Conservation (phyloP, 2,113 vertebrate genomes). For the Scortum barcoo region DNA sequence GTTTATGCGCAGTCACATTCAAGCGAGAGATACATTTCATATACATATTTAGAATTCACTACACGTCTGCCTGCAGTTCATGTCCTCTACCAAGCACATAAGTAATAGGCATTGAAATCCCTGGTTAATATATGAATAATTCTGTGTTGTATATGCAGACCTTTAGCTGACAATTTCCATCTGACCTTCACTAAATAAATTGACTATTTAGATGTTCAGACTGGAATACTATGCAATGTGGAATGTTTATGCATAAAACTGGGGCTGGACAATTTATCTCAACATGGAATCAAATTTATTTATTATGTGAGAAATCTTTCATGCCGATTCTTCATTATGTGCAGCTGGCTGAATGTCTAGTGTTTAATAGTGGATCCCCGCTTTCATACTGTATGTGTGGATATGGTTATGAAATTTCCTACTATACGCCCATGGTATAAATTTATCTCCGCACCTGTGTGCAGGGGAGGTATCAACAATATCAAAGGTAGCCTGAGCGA, state of each 20-base stretch:
- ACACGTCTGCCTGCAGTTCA: constrained; percentile 23
- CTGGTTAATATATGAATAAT: constrained; percentile 64
- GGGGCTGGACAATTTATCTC: constrained; percentile 43
- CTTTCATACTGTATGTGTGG: constrained; percentile 7
- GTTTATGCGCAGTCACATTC: not conserved
- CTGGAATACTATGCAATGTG: constrained; percentile 14
- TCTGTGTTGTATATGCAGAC: constrained; percentile 41
- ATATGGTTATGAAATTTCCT: constrained; percentile 33
- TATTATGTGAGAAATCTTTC: constrained; percentile 26
- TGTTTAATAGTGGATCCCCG: constrained; percentile 15
- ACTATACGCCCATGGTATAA: constrained; percentile 14
- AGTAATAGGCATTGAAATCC: constrained; percentile 54
- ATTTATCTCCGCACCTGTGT: constrained; percentile 48
- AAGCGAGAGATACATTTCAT: constrained; percentile 2
- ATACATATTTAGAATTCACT: constrained; percentile 26
- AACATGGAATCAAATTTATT: constrained; percentile 44
- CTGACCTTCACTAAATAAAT: constrained; percentile 50
- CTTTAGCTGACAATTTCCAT: constrained; percentile 43
- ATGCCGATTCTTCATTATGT: constrained; percentile 3
- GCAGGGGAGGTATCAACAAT: constrained; percentile 55
- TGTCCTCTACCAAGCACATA: constrained; percentile 34
- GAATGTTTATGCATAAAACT: constrained; percentile 42
- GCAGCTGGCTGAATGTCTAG: not conserved
- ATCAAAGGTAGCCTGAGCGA: constrained; percentile 61
- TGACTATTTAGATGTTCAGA: constrained; percentile 26